Conservation (phyloP, 2,113 vertebrate species). For the Nesogale talazaci region DNA sequence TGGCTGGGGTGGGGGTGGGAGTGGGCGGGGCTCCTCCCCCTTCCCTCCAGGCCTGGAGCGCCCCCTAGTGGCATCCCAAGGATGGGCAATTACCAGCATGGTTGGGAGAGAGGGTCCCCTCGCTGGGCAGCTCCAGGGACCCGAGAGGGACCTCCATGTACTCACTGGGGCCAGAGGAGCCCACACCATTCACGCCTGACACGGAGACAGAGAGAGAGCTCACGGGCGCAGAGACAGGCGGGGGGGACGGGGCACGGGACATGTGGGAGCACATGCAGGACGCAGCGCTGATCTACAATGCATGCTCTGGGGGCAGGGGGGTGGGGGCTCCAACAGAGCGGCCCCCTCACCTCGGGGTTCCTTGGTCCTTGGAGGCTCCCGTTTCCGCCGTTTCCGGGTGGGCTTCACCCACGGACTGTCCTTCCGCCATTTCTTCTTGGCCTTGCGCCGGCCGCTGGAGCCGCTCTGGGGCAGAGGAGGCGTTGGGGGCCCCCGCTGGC, state of each 20-base stretch:
- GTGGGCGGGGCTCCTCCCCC: constrained; percentile 49
- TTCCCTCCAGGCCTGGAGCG: constrained; percentile 48
- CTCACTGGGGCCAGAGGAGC: constrained; percentile 84
- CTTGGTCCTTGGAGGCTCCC: constrained; percentile 80
- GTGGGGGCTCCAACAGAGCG: neutral
- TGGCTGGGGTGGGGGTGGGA: no score
- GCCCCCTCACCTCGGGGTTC: constrained; percentile 77
- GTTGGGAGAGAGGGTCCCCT: constrained; percentile 91
- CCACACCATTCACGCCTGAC: constrained; percentile 83
- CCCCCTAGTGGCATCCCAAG: constrained; percentile 62
- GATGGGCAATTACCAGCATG: constrained; percentile 87
- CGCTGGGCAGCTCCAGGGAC: constrained; percentile 92
- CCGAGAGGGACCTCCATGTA: constrained; percentile 95
- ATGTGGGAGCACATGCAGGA: neutral
- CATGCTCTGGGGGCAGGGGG: neutral
- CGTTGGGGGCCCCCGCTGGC: neutral
- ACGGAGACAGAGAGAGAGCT: constrained; percentile 77
- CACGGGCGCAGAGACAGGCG: no score
- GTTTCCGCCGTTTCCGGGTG: constrained; percentile 85
- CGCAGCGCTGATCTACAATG: neutral
- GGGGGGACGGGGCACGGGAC: no score
- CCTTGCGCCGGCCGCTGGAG: constrained; percentile 79
- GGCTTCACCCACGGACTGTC: constrained; percentile 88
- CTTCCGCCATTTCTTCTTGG: constrained; percentile 84
- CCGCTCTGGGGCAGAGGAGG: constrained; percentile 75